A percentile compares a stretch with the other conserved stretches of the same genome.
phyloP scores from a whole-genome alignment of 2,888 invertebrate genomes.

The Drosophila stalkeri region DNA sequence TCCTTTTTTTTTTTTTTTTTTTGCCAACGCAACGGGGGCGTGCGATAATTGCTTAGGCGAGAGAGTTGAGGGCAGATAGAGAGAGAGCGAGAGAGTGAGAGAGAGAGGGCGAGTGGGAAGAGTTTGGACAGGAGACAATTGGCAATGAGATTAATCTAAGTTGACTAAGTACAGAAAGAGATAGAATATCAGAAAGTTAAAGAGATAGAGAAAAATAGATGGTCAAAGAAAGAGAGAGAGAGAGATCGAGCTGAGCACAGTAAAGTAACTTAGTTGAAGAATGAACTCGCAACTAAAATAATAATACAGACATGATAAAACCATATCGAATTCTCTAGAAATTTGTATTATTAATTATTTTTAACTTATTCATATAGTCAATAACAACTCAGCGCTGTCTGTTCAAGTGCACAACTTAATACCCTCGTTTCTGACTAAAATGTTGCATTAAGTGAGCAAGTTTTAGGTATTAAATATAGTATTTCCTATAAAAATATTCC shows the following conservation, averaged over 20 bases:
- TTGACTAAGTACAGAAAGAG: background rate
- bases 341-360: background rate
- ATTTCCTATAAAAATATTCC: background rate
- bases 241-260: no score
- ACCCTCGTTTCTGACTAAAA: background rate
- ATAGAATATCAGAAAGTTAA: background rate
- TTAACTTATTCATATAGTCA: background rate
- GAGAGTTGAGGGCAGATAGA: constrained; percentile 10
- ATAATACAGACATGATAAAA: background rate
- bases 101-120: background rate
- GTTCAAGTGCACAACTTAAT: background rate
- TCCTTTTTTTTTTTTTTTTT: constrained; percentile 50
- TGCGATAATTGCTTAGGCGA: constrained; percentile 51
- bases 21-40: constrained; percentile 69
- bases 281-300: background rate
- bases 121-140: constrained; percentile 3
- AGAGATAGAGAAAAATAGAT: background rate
- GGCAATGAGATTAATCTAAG: constrained; percentile 16
- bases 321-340: background rate
- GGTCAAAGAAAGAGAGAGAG: background rate
- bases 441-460: background rate
- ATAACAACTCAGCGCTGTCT: background rate
- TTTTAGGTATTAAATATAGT: no score
- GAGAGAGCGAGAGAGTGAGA: background rate
- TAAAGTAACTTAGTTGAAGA: background rate